Base-by-base conservation (phyloP, 1,140 invertebrate genomes). In the Anastatus disparis region DNA sequence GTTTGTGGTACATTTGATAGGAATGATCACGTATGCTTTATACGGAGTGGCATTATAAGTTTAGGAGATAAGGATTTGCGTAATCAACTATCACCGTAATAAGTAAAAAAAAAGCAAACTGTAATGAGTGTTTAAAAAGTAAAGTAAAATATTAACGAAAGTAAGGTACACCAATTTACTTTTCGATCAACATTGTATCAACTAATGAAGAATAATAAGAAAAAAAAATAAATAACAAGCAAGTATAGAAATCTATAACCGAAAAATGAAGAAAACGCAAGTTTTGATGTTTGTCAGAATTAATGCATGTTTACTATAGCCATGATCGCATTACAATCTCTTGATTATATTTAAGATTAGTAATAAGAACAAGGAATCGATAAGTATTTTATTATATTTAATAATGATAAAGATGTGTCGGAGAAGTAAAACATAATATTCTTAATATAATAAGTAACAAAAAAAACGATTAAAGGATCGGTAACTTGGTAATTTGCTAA, bases 271-370 rank as follows among this genome's bases (percentile, higher is more conserved):
- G n/a, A n/a, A 40, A 69, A 61, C 9, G 15, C 44, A 59, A 59
- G 17, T 52, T 53, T 69, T 53, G 2, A 31, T 62, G 35, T 63
- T 17, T 35, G 46, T 61, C 66, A 42, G 24, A 35, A 69, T 59
- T 50, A 46, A 59, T 68, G 55, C 40, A 58, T 52, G 44, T 68
- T 68, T 59, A 52, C 42, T 31, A 31, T 46, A 46, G 10, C 15
- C 63, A 48, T 63, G 50, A 62, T 64, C 68, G 68, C 68, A 70
- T 70, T 70, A 70, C 68, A 70, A 46, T 64, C 68, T 70, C 68
- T 70, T 70, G 17, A 53, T 50, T 48, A 40, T 64, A 35, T 1
- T 55, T 63, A 56, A 55, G 26, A 46, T 7, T 55, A 69, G 56
- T 35, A 4, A 50, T 38, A 58, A 58, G 50, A 52, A 9, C 22